These are phyloP conservation scores for Riptortus pedestris DNA, from an alignment of 1,140 invertebrate species.

Conservation along the genomic window DNA sequence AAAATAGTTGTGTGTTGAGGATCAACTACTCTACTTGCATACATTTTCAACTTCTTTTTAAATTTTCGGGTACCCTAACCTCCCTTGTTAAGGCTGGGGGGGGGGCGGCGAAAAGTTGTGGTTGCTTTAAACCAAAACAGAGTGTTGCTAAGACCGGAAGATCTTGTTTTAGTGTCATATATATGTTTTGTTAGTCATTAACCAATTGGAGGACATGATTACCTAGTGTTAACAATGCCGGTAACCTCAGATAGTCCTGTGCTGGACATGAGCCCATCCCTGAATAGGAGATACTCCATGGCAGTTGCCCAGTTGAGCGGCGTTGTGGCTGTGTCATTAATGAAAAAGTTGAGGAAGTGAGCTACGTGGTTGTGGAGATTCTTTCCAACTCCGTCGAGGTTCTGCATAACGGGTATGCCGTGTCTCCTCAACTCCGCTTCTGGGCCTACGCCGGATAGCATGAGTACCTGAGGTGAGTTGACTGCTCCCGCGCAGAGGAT, in stretches of 20 bases:
- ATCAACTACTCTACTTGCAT: too few species aligned
- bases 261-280: conserved; percentile 73
- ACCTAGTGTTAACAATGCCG: conserved; percentile 70
- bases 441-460: conserved; percentile 73
- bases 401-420: conserved; percentile 54
- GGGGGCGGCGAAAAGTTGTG: too few species aligned
- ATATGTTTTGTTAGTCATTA: too few species aligned
- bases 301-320: conserved; percentile 77
- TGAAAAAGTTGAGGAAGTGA: conserved; percentile 61
- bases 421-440: conserved; percentile 53
- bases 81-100: too few species aligned
- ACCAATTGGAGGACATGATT: too few species aligned
- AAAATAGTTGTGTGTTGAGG: too few species aligned
- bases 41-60: too few species aligned
- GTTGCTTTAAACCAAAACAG: too few species aligned
- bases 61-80: too few species aligned
- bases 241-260: conserved; percentile 74
- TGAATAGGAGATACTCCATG: conserved; percentile 73
- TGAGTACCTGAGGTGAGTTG: conserved; percentile 69
- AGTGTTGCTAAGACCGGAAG: too few species aligned
- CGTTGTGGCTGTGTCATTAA: conserved; percentile 70
- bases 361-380: conserved; percentile 84
- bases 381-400: conserved; percentile 71
- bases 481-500: conserved; percentile 57
- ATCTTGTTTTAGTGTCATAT: too few species aligned